Evolutionary conservation across 2,888 invertebrate genomes (phyloP), one percentile per base, ranked within the genome.

Genomic region (Acanthopleura granulata): DNA sequence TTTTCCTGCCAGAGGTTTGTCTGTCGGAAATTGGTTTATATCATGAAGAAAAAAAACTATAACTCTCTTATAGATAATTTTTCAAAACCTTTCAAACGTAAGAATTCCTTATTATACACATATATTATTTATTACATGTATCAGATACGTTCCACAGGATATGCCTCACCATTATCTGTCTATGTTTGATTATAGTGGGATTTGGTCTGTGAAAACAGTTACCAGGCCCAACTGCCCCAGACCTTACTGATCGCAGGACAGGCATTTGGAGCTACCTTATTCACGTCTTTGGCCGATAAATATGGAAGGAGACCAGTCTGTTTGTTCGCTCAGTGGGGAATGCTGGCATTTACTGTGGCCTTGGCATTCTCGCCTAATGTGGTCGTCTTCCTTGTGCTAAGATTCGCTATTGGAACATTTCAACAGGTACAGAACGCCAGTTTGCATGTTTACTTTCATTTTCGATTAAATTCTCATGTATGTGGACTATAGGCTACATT

Each of bases 161-260:
- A n/a, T n/a, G n/a, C n/a, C n/a, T n/a, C n/a, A n/a, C n/a, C 40
- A 40, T 40, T 40, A 12, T 57, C 57, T 57, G 12, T 57, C 12
- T 57, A 6, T 40, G 40, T 57, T 57, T 22, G 6, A n/a, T 6
- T 6, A 9, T 27, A 12, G 66, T 66, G 66, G 66, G 66, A 66
- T 25, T 6, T 27, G 6, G 66, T 66, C 66, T 66, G 66, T 27
- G 66, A 25, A 6, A 22, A 16, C 16, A 62, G 62, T 22, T 62
- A 62, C 29, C 66, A 12, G 29, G 66, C 66, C 25, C 66, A 25
- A 14, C 29, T 66, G 16, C 22, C 66, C 29, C 9, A 66, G 29
- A 66, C 66, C 6, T 6, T 66, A 22, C 25, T 66, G 22, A 66
- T 66, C 66, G 25, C 66, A 1, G 66, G 66, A 25, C 66, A 66